Conservation (phyloP, 2,113 vertebrate genomes). For the Vombatus ursinus region DNA sequence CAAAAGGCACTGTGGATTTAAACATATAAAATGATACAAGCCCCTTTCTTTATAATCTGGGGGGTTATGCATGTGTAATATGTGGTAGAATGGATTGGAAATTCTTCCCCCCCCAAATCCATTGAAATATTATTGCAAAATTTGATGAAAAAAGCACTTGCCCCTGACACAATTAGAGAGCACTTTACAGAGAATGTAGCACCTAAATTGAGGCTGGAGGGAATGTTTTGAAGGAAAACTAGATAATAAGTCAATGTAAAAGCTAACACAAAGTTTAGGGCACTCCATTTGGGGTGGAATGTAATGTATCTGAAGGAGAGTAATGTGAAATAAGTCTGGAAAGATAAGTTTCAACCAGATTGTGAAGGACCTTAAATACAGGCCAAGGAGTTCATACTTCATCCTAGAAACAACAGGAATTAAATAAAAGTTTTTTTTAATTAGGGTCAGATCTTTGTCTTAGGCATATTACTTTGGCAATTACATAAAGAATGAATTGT, state of each 20-base stretch:
- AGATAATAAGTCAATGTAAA: not conserved
- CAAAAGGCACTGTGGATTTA: not conserved
- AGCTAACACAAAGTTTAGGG: not conserved
- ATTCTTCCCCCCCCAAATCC: not conserved
- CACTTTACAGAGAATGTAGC: not conserved
- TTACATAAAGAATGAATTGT: not conserved
- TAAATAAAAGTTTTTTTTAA: not conserved
- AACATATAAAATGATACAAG: not conserved
- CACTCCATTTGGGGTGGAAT: not conserved
- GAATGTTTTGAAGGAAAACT: not conserved
- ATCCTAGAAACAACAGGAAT: not conserved
- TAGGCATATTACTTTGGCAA: not conserved
- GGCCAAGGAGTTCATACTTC: not conserved
- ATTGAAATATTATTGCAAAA: not conserved
- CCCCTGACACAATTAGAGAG: not conserved
- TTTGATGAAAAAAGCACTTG: not conserved
- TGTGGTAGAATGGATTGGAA: not conserved
- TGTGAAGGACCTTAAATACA: not conserved
- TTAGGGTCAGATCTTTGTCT: not conserved
- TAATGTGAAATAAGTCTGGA: not conserved
- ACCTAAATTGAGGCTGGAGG: not conserved
- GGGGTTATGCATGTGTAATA: not conserved
- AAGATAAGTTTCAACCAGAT: not conserved
- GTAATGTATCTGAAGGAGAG: not conserved
- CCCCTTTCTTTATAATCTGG: not conserved